Evolutionary conservation across 2,888 invertebrate species (phyloP).

Genomic region (Drosophila incognita): DNA sequence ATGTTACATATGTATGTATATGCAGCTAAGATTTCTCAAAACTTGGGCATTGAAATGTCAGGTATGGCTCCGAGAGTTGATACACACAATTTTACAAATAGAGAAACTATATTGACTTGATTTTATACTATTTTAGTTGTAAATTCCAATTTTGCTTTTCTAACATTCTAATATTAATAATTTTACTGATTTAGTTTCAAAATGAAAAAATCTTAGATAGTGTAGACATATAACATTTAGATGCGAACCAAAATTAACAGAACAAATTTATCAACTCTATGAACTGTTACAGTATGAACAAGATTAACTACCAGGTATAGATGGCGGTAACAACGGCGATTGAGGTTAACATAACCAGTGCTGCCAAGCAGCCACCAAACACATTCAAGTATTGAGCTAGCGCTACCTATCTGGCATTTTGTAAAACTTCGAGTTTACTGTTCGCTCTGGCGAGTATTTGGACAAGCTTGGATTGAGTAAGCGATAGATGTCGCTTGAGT

Average conservation of each 20-base stretch:
- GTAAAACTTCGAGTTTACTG: accelerated
- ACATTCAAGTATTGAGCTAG: not conserved
- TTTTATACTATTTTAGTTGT: not conserved
- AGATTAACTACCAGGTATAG: not conserved
- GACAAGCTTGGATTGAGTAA: accelerated
- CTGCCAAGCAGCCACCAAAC: not conserved
- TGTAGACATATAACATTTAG: not conserved
- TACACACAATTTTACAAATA: not conserved
- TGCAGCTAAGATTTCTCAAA: not conserved
- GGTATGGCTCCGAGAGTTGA: not conserved
- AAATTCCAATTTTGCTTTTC: too few species aligned
- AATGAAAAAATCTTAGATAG: not conserved
- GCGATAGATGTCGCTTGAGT: not conserved
- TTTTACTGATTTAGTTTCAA: not conserved
- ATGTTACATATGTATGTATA: not conserved
- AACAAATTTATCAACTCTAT: not conserved
- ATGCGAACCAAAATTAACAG: not conserved
- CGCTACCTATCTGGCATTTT: constrained; percentile 30
- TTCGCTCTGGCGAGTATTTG: not conserved
- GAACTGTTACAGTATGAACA: too few species aligned
- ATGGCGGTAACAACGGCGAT: constrained; percentile 18
- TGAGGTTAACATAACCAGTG: not conserved
- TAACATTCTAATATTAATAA: too few species aligned
- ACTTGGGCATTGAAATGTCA: not conserved
- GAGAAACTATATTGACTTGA: not conserved